Evolutionary conservation across 2,888 invertebrate species (phyloP).

Genomic region (Orchesellides sinensis): DNA sequence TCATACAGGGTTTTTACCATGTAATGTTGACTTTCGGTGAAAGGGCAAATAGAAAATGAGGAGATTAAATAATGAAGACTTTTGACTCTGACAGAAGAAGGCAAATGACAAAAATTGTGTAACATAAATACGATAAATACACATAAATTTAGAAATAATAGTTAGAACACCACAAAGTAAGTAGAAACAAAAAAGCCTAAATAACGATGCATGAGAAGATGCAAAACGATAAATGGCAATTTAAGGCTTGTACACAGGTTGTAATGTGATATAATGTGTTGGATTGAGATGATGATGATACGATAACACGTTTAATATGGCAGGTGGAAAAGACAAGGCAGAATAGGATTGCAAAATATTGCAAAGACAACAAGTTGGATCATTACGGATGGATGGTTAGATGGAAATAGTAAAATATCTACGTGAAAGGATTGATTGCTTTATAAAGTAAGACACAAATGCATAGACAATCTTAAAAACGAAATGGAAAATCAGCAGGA

Average conservation of each 20-base stretch:
- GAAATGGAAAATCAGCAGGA: background rate
- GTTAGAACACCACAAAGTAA: background rate
- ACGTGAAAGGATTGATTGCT: no score
- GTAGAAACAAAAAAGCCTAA: background rate
- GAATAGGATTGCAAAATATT: background rate
- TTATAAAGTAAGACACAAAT: no score
- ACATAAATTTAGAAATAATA: background rate
- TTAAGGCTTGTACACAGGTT: background rate
- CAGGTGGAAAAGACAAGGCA: background rate
- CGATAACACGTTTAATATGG: background rate
- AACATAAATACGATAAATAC: background rate
- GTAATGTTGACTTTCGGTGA: no score
- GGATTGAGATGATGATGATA: conserved; percentile 1
- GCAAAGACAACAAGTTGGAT: background rate
- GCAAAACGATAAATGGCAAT: conserved; percentile 15
- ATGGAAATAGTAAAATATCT: no score
- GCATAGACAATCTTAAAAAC: background rate
- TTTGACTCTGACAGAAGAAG: background rate
- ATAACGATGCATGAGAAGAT: conserved; percentile 4
- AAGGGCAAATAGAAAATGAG: background rate
- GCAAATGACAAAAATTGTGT: background rate
- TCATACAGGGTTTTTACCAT: no score
- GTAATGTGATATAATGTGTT: background rate
- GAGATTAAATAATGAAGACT: background rate
- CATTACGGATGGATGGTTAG: no score